A percentile compares a stretch with the other conserved stretches of the same genome.
These are phyloP conservation scores for Galerucella calmariensis DNA, from an alignment of 2,888 invertebrate genomes.

Conservation along the genomic window DNA sequence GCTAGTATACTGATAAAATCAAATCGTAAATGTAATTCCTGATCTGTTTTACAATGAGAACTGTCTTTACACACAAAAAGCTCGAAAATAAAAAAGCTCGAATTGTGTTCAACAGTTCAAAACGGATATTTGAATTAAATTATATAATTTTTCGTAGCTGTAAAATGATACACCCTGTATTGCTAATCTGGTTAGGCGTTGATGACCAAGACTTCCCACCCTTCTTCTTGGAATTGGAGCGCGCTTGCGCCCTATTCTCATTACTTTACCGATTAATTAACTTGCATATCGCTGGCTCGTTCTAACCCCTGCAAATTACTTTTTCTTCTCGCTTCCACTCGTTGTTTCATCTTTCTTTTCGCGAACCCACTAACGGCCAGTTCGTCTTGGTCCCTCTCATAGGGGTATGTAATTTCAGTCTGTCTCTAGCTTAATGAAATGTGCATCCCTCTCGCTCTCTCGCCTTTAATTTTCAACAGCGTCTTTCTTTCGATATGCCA, in stretches of 20 bases:
- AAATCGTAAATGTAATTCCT: too few relatives aligned
- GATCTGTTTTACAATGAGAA: too few relatives aligned
- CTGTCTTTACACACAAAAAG: too few relatives aligned
- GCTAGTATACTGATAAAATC: too few relatives aligned
- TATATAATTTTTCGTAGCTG: not conserved
- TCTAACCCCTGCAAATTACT: conserved; percentile 63
- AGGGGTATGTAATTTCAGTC: conserved; percentile 67
- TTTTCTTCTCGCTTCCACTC: conserved; percentile 54
- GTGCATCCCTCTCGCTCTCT: conserved; percentile 61
- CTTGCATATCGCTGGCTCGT: conserved; percentile 66
- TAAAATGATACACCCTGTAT: conserved; percentile 46
- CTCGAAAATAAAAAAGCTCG: too few relatives aligned
- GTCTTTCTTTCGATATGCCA: conserved; percentile 54
- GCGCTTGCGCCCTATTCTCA: conserved; percentile 66
- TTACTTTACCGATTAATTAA: conserved; percentile 68
- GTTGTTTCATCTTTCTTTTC: conserved; percentile 52
- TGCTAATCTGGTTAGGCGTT: conserved; percentile 70
- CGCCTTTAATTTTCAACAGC: conserved; percentile 55
- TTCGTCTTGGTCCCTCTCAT: conserved; percentile 61
- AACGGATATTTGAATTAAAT: not conserved
- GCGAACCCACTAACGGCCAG: conserved; percentile 52
- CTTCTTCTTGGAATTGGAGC: conserved; percentile 49
- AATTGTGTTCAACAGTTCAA: too few relatives aligned
- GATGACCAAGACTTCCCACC: conserved; percentile 57
- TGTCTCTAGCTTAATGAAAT: conserved; percentile 67